Conservation (phyloP, 2,113 vertebrate species). For the Anhinga anhinga region DNA sequence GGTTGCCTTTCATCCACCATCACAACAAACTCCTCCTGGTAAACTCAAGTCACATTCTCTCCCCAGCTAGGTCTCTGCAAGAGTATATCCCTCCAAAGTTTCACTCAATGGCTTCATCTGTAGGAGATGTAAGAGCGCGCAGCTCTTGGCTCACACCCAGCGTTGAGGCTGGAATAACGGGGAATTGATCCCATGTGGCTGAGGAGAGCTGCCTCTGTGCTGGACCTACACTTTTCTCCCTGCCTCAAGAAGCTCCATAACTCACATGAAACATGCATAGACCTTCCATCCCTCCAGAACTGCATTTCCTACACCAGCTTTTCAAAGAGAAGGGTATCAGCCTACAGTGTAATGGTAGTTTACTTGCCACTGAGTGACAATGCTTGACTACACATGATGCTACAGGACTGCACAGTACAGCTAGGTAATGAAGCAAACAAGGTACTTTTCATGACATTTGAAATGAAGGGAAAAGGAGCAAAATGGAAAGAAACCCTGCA, state of each 20-base stretch:
- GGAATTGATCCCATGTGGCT: fast-evolving
- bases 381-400: not conserved
- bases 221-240: not conserved
- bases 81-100: not conserved
- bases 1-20: not conserved
- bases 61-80: not conserved
- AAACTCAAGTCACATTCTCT: not conserved
- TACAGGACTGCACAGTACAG: not conserved
- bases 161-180: fast-evolving
- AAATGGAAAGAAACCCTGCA: not conserved
- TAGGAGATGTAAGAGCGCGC: fast-evolving
- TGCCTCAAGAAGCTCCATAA: not conserved
- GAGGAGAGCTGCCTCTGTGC: not conserved
- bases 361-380: not conserved
- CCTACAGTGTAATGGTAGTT: not conserved
- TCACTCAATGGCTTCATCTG: not conserved
- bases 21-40: not conserved
- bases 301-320: not conserved
- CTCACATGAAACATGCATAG: fast-evolving
- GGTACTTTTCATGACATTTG: not conserved
- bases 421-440: not conserved
- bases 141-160: fast-evolving
- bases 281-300: not conserved
- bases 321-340: not conserved
- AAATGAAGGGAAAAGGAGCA: not conserved